These are phyloP conservation scores for Gorsachius goisagi DNA, from an alignment of 2,113 vertebrate species.

Conservation along the genomic window DNA sequence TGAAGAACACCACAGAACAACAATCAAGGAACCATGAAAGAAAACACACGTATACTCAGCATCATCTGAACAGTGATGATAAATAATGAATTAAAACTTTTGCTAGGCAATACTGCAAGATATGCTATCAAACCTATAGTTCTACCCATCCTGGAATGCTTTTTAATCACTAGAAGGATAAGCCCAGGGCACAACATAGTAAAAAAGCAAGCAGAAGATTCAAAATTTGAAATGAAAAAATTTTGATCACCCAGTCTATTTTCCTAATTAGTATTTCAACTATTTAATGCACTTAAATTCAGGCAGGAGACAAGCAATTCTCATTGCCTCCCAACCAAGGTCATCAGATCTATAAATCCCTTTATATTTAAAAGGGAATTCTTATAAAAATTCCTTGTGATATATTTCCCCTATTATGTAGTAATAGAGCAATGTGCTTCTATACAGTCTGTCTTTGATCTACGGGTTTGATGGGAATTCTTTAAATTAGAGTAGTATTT, in stretches of 20 bases:
- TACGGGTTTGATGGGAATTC: neutral
- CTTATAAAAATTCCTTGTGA: neutral
- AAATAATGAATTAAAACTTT: neutral
- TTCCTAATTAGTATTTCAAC: neutral
- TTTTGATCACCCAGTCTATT: neutral
- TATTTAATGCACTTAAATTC: neutral
- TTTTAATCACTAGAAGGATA: neutral
- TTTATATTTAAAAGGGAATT: neutral
- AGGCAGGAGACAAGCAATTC: neutral
- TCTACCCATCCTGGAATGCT: neutral
- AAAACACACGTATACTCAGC: neutral
- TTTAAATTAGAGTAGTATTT: neutral
- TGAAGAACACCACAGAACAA: neutral
- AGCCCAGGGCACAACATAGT: neutral
- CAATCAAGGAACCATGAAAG: neutral
- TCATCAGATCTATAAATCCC: neutral
- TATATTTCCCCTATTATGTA: neutral
- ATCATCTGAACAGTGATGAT: neutral
- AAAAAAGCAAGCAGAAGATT: neutral
- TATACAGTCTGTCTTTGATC: neutral
- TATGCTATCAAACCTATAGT: neutral
- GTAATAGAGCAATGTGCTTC: neutral
- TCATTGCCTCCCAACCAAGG: neutral
- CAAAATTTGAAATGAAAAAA: neutral
- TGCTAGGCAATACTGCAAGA: neutral